phyloP scores from a whole-genome alignment of 2,113 vertebrate species.

The Datnioides undecimradiatus region DNA sequence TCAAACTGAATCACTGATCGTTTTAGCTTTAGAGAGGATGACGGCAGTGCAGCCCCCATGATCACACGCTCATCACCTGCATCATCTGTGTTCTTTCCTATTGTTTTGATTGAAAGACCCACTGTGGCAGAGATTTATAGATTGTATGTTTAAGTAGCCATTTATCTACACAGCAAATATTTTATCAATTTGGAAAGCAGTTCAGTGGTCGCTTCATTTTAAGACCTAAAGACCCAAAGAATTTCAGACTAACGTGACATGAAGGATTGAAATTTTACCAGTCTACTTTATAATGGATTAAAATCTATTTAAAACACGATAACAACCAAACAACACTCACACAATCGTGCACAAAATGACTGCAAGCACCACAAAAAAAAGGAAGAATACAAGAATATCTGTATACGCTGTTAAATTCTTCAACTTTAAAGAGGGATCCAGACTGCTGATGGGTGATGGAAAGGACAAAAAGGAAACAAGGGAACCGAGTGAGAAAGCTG shows the following conservation, averaged over 20 bases:
- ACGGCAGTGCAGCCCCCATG: too few species aligned
- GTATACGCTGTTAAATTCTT: not conserved
- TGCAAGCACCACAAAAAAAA: not conserved
- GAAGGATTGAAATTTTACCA: not conserved
- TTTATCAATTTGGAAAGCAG: not conserved
- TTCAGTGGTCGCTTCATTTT: not conserved
- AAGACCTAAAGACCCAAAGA: not conserved
- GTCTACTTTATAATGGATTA: not conserved
- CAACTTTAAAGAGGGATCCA: constrained; percentile 7
- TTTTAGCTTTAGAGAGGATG: too few species aligned
- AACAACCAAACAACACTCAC: not conserved
- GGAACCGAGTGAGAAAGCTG: constrained; percentile 2
- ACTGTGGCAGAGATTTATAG: too few species aligned
- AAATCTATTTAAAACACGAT: not conserved
- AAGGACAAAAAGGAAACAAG: constrained; percentile 13
- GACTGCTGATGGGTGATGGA: not conserved
- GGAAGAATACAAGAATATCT: not conserved
- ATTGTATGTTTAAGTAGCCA: not conserved
- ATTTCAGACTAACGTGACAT: not conserved
- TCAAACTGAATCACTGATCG: too few species aligned
- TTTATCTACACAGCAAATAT: not conserved
- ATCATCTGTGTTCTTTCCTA: not conserved
- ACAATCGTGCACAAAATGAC: constrained; percentile 7
- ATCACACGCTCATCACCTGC: too few species aligned
- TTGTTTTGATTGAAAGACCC: not conserved